These are phyloP conservation scores for Oryzias woworae DNA, from an alignment of 2,113 vertebrate genomes.

Conservation along the genomic window DNA sequence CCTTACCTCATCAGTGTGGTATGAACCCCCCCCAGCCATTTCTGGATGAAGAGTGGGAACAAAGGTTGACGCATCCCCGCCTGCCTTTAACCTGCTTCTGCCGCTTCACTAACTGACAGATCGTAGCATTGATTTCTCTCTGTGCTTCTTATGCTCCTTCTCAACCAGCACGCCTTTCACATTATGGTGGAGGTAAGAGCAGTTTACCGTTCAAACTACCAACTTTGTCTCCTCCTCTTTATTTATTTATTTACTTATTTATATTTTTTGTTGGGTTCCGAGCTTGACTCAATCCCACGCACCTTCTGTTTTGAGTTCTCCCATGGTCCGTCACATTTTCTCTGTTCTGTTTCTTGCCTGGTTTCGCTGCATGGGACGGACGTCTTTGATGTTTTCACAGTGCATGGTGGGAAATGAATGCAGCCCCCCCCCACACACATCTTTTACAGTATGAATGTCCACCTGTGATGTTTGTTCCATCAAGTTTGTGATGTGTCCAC, in stretches of 20 bases:
- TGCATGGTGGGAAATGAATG: conserved; percentile 71
- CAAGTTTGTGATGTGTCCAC: conserved; percentile 34
- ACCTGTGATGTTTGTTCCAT: conserved; percentile 60
- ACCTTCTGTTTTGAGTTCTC: conserved; percentile 19
- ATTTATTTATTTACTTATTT: too few relatives aligned
- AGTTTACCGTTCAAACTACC: conserved; percentile 72
- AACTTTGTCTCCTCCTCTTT: neutral
- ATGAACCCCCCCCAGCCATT: neutral
- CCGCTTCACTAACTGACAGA: conserved; percentile 72
- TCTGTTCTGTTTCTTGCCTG: conserved; percentile 40
- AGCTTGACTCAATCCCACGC: conserved; percentile 50
- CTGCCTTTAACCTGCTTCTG: conserved; percentile 59
- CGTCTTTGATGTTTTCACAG: conserved; percentile 46
- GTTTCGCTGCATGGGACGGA: conserved; percentile 65
- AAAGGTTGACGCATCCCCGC: conserved; percentile 10
- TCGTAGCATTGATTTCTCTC: conserved; percentile 85
- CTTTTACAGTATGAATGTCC: conserved; percentile 44
- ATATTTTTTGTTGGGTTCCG: conserved; percentile 45
- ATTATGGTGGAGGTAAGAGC: conserved; percentile 99
- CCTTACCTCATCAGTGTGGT: conserved; percentile 8
- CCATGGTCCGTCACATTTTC: conserved; percentile 41
- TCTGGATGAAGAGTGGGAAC: too few relatives aligned
- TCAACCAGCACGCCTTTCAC: conserved; percentile 98
- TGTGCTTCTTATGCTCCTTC: conserved; percentile 75
- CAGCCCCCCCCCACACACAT: conserved; percentile 52